Evolutionary conservation across 2,888 invertebrate genomes (phyloP).

Genomic region (Leistus spinibarbis): DNA sequence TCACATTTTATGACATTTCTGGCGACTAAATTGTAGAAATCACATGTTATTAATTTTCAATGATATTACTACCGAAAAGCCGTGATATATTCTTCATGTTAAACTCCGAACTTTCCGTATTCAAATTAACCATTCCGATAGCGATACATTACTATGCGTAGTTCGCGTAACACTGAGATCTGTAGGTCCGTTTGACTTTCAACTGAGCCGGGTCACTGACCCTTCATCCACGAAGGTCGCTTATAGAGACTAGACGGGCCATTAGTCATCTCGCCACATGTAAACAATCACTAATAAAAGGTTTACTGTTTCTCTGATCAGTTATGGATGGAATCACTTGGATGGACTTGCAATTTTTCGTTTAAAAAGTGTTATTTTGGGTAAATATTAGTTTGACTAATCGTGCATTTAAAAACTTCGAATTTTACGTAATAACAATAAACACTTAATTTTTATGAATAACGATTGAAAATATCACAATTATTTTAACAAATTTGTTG

Average conservation of each 20-base stretch:
- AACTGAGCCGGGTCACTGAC: neutral
- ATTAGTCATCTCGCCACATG: constrained; percentile 9
- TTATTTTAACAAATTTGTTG: neutral
- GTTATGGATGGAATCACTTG: neutral
- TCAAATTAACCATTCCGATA: neutral
- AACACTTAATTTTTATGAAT: neutral
- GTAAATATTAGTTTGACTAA: neutral
- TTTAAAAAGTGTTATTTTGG: neutral
- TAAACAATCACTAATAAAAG: constrained; percentile 5
- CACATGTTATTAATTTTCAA: too few species aligned
- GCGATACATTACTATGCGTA: neutral
- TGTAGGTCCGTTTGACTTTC: neutral
- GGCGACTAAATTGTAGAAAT: too few species aligned
- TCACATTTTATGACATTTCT: too few species aligned
- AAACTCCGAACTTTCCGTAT: neutral
- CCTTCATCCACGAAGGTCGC: constrained; percentile 5
- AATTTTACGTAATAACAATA: neutral
- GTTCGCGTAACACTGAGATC: neutral
- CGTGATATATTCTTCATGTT: too few species aligned
- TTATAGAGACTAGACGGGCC: neutral
- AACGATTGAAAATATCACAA: constrained; percentile 3
- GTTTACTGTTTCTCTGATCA: neutral
- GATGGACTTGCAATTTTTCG: neutral
- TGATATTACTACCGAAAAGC: too few species aligned
- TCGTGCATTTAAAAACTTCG: neutral